Evolutionary conservation across 2,113 vertebrate species (phyloP).

Genomic region (Dinomys branickii): DNA sequence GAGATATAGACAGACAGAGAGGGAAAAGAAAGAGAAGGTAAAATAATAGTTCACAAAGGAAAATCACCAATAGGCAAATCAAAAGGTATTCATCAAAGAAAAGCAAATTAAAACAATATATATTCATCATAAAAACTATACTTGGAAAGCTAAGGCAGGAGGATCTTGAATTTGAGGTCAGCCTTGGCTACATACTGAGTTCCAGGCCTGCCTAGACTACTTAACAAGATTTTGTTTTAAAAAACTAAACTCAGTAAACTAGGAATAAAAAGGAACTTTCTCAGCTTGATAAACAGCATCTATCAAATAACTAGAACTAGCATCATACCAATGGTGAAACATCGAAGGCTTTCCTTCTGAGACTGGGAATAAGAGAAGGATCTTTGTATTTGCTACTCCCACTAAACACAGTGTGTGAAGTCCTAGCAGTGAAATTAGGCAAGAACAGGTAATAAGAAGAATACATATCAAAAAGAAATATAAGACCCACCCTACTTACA

Average conservation of each 20-base stretch:
- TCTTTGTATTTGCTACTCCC: too few relatives aligned
- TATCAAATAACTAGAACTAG: too few relatives aligned
- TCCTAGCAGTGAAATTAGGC: too few relatives aligned
- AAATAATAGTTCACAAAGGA: neutral
- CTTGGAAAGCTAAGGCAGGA: neutral
- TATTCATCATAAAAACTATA: neutral
- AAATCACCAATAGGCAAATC: neutral
- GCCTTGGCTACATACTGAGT: neutral
- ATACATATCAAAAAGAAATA: too few relatives aligned
- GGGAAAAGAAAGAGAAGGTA: neutral
- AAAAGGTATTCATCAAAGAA: constrained; percentile 32
- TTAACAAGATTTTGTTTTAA: neutral
- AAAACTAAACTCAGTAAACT: neutral
- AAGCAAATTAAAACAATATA: neutral
- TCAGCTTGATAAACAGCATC: too few relatives aligned
- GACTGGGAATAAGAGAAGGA: too few relatives aligned
- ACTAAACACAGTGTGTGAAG: too few relatives aligned
- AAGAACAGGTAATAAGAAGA: too few relatives aligned
- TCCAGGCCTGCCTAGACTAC: neutral
- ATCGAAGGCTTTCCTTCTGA: too few relatives aligned
- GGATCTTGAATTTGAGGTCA: neutral
- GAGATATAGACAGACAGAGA: neutral
- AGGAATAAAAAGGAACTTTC: too few relatives aligned
- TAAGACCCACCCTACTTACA: too few relatives aligned
- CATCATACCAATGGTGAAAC: too few relatives aligned